Evolutionary conservation across 2,797 vertebrate species (phyloP), one percentile per base, ranked within the genome.

Genomic region (Alexandromys oeconomus): DNA sequence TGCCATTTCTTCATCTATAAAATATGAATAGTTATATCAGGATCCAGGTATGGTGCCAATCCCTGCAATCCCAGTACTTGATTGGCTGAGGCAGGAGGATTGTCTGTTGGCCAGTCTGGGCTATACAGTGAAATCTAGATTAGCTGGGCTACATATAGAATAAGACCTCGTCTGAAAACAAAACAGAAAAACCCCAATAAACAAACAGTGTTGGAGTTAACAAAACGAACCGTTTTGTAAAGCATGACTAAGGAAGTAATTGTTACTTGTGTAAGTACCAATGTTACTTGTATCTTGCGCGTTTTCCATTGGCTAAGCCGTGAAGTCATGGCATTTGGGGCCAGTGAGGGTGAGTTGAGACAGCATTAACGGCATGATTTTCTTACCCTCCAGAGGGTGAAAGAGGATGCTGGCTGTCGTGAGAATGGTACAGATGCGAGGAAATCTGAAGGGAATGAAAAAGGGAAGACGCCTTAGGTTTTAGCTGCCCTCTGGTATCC

Each of bases 391-490:
- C 29, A 37, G 3, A 8, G 4, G 8, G 61, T 34, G 57, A 87
- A 57, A 48, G 19, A 1, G 46, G 46, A 37, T 10, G 19, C 48
- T 19, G 67, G 12, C n/a, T 25, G 67, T 2, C 0, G 5, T 4
- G 23, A 34, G 23, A 46, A 29, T 0, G 0, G 10, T 6, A 5
- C 51, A 27, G 43, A 51, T 25, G 63, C 46, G 0, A 2, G 40
- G 34, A 34, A 88, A 54, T 34, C 54, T 27, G 25, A 29, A 21
- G 7, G 21, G 61, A 40, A 67, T 34, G 23, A 51, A 15, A 27
- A n/a, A 73, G 63, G 43, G 69, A 59, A 4, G 74, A 48, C 0
- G 7, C 17, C 0, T 2, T 17, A 51, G 59, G n/a, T 51, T 87
- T 93, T 40, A 48, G 65, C 80, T 15, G 23, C 37, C 27, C n/a